Conservation (phyloP, 2,888 invertebrate genomes). For the Melieria crassipennis region DNA sequence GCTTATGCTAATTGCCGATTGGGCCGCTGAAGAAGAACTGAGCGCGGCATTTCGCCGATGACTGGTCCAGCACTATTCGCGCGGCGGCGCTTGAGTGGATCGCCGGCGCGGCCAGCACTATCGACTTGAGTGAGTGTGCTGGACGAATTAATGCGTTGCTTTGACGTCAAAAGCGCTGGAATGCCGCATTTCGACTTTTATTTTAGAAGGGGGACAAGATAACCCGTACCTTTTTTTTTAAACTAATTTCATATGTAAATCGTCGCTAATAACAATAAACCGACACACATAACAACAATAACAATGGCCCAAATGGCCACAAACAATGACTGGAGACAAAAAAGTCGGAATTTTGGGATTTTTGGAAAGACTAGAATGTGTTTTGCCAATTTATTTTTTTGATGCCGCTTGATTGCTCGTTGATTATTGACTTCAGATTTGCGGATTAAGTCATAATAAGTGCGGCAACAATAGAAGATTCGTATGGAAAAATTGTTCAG, state of each 20-base stretch:
- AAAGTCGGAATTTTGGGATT: slow-evolving; percentile 6
- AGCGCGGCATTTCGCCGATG: too few species aligned
- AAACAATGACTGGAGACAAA: neutral
- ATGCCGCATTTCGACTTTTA: slow-evolving; percentile 53
- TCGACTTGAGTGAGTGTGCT: neutral
- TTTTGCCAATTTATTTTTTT: too few species aligned
- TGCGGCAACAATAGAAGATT: too few species aligned
- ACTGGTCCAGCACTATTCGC: neutral
- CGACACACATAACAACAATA: slow-evolving; percentile 1
- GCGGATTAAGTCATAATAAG: too few species aligned
- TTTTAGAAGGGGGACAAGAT: slow-evolving; percentile 12
- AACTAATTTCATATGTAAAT: slow-evolving; percentile 28
- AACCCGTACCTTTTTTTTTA: slow-evolving; percentile 7
- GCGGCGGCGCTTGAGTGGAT: neutral
- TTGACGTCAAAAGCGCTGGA: slow-evolving; percentile 60
- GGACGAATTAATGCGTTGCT: slow-evolving; percentile 46
- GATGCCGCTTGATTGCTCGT: too few species aligned
- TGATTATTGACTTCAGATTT: too few species aligned
- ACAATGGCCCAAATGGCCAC: neutral
- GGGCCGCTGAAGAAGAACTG: too few species aligned
- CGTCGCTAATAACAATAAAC: slow-evolving; percentile 16
- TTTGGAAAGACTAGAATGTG: neutral
- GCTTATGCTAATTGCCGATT: too few species aligned
- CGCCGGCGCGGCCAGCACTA: neutral
- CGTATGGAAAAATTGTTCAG: too few species aligned